phyloP scores from a whole-genome alignment of 2,888 invertebrate genomes.

The Ischnus inquisitorius region DNA sequence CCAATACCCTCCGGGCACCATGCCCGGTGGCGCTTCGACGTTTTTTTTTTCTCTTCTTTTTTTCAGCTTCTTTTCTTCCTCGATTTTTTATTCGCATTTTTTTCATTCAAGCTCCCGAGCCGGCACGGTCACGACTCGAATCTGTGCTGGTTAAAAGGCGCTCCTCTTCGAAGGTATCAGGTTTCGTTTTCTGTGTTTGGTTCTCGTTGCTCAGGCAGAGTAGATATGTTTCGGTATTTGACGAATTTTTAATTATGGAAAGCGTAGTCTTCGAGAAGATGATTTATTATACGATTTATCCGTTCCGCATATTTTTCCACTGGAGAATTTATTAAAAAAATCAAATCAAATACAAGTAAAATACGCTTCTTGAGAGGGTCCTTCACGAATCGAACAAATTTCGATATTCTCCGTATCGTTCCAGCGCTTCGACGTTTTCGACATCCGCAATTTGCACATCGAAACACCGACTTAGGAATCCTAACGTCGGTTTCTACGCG shows the following conservation, averaged over 20 bases:
- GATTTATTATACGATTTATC: no score
- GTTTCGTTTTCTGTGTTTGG: not conserved
- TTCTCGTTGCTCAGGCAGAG: not conserved
- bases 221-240: not conserved
- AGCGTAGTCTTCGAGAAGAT: no score
- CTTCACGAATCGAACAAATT: not conserved
- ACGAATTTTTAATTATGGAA: not conserved
- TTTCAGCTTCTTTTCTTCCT: conserved; percentile 5
- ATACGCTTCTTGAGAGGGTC: not conserved
- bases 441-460: conserved; percentile 9
- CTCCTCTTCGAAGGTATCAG: conserved; percentile 9
- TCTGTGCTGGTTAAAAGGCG: conserved; percentile 22
- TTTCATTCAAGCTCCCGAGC: conserved; percentile 19
- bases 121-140: conserved; percentile 53
- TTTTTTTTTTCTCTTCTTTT: conserved; percentile 38
- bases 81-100: conserved; percentile 24
- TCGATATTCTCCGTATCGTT: not conserved
- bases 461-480: conserved; percentile 28
- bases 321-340: no score
- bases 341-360: no score
- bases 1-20: conserved; percentile 16
- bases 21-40: conserved; percentile 50
- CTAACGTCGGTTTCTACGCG: not conserved
- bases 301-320: no score
- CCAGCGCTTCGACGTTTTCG: not conserved